A percentile compares a stretch with the other conserved stretches of the same genome.
Conservation (phyloP, 2,113 vertebrate species). For the Heterotilapia buettikoferi region DNA sequence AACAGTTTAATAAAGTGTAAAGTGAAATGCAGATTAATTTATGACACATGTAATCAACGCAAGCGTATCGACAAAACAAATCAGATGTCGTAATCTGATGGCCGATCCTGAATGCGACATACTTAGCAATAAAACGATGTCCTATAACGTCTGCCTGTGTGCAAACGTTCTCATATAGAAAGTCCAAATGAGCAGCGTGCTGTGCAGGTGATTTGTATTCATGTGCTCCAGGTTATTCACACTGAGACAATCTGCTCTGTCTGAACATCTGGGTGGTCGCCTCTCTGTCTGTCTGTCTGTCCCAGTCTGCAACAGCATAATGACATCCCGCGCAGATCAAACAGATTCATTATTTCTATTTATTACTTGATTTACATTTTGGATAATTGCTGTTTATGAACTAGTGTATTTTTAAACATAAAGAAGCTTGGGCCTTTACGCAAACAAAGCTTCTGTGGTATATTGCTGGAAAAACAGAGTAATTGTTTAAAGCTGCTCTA, state of each 20-base stretch:
- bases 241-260: neutral
- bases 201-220: neutral
- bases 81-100: neutral
- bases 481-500: neutral
- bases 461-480: neutral
- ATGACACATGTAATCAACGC: neutral
- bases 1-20: neutral
- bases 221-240: neutral
- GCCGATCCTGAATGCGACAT: neutral
- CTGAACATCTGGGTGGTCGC: neutral
- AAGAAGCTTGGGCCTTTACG: neutral
- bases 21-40: neutral
- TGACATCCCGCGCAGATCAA: neutral
- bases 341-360: neutral
- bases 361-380: neutral
- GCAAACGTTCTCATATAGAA: neutral
- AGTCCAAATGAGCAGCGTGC: neutral
- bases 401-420: neutral
- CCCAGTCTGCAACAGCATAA: neutral
- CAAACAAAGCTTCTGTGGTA: neutral
- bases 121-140: neutral
- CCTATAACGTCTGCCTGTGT: neutral
- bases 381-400: neutral
- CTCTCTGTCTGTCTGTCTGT: neutral
- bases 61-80: neutral